These are phyloP conservation scores for Anthophora plumipes DNA, from an alignment of 2,888 invertebrate genomes.

Conservation along the genomic window DNA sequence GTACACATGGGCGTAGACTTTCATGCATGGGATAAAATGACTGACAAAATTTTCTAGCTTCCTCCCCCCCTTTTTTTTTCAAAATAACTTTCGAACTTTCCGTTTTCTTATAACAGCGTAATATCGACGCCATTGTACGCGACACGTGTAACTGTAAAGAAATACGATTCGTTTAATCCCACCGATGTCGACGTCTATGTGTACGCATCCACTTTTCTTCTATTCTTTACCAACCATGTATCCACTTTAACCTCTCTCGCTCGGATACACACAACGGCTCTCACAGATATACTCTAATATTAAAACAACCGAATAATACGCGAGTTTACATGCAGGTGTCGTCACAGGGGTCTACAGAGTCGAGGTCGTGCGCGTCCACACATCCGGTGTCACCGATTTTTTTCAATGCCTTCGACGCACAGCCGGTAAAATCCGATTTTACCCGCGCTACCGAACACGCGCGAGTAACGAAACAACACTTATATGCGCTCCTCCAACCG, in stretches of 20 bases:
- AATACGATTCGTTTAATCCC: neutral
- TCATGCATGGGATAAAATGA: neutral
- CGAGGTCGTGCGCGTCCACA: constrained; percentile 38
- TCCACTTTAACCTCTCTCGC: constrained; percentile 17
- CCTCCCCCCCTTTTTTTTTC: neutral
- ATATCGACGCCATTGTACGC: neutral
- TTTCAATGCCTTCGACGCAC: neutral
- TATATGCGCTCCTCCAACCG: neutral
- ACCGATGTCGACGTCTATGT: constrained; percentile 21
- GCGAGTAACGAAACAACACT: neutral
- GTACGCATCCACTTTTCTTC: constrained; percentile 16
- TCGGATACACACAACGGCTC: neutral
- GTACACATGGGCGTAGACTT: constrained; percentile 44
- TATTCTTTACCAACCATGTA: constrained; percentile 24
- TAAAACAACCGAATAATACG: constrained; percentile 76
- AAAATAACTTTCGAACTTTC: neutral
- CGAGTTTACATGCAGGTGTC: constrained; percentile 80
- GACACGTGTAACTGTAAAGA: neutral
- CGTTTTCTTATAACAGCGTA: no score
- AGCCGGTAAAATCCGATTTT: constrained; percentile 1
- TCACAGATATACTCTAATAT: constrained; percentile 67
- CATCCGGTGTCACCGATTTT: neutral
- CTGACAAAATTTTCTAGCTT: neutral
- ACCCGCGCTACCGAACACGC: neutral
- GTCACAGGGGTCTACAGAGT: constrained; percentile 68